phyloP scores from a whole-genome alignment of 2,113 vertebrate species.

The Zosterops lateralis region DNA sequence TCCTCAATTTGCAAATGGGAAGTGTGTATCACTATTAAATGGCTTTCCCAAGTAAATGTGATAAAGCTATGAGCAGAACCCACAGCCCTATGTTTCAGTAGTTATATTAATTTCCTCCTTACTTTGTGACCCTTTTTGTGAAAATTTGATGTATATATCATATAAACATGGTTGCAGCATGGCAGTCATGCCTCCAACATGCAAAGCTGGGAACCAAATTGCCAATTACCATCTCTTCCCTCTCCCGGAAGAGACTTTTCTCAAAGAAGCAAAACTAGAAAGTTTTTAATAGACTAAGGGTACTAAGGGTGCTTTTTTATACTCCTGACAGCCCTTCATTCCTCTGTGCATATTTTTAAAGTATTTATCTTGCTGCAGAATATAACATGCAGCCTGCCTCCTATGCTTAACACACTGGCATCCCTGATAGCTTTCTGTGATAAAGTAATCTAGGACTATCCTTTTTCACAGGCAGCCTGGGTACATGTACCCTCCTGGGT shows the following conservation, averaged over 20 bases:
- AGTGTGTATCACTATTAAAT: background rate
- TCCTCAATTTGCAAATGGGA: background rate
- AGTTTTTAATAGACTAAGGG: background rate
- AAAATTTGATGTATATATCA: background rate
- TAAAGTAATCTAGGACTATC: accelerated
- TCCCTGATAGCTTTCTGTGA: background rate
- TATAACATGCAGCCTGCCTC: background rate
- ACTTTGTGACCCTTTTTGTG: background rate
- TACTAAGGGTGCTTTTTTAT: background rate
- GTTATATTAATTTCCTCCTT: background rate
- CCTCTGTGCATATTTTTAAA: background rate
- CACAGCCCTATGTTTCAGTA: background rate
- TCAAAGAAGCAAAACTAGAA: background rate
- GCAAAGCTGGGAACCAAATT: background rate
- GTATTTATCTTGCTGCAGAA: background rate
- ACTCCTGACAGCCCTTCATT: background rate
- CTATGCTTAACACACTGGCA: accelerated
- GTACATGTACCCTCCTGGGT: too few relatives aligned
- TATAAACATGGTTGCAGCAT: background rate
- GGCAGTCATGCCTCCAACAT: background rate
- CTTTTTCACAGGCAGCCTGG: accelerated
- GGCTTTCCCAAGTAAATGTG: background rate
- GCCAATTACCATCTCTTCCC: background rate
- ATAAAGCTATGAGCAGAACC: background rate
- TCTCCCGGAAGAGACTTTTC: background rate